Evolutionary conservation across 2,888 invertebrate genomes (phyloP).

Genomic region (Gymnocheta viridis): DNA sequence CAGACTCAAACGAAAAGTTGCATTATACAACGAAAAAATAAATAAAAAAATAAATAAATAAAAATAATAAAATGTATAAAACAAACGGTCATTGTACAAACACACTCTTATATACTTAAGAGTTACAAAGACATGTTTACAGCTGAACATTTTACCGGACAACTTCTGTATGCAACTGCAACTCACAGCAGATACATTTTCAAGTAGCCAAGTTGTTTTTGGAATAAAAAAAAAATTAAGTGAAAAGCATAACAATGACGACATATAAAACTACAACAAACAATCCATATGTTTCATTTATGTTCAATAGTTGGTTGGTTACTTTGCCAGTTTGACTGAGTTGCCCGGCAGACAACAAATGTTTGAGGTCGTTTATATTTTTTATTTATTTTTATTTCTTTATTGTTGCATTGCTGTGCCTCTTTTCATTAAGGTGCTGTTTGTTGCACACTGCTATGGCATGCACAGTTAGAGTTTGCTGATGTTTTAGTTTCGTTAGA

Average conservation of each 20-base stretch:
- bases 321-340: conserved; percentile 48
- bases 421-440: conserved; percentile 53
- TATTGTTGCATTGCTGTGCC: conserved; percentile 33
- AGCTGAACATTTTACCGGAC: conserved; percentile 47
- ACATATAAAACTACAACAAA: conserved; percentile 44
- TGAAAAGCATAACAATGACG: conserved; percentile 64
- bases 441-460: conserved; percentile 41
- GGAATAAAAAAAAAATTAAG: conserved; percentile 5
- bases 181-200: conserved; percentile 35
- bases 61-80: conserved; percentile 27
- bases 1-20: conserved; percentile 41
- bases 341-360: conserved; percentile 69
- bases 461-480: conserved; percentile 67
- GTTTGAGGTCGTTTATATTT: conserved; percentile 63
- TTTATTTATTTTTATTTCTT: conserved; percentile 27
- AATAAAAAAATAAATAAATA: conserved; percentile 4
- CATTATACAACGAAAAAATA: too few relatives aligned
- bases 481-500: conserved; percentile 46
- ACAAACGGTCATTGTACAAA: conserved; percentile 24
- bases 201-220: conserved; percentile 50
- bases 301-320: conserved; percentile 32
- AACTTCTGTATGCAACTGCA: conserved; percentile 57
- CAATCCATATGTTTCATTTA: conserved; percentile 52
- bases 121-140: conserved; percentile 8
- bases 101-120: background rate